Conservation (phyloP, 1,140 invertebrate genomes). For the Magallana gigas region DNA sequence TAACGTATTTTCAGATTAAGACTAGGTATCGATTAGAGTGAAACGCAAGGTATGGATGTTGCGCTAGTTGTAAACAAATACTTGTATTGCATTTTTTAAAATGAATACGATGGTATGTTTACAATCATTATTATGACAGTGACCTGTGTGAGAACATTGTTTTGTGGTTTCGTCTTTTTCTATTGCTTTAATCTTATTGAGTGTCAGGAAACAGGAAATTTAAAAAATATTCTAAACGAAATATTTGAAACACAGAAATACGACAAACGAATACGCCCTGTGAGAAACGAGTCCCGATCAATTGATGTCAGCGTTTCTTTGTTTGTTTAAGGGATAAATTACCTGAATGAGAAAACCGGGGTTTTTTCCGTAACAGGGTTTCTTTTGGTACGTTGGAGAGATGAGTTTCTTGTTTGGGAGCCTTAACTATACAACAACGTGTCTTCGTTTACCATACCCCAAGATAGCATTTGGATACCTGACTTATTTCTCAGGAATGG, state of each 20-base stretch:
- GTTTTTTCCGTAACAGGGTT: constrained; percentile 4
- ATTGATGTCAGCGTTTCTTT: not conserved
- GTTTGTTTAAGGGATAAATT: not conserved
- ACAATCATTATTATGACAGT: too few relatives aligned
- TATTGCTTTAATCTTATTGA: not conserved
- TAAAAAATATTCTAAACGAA: not conserved
- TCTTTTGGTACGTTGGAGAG: not conserved
- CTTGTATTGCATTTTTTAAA: too few relatives aligned
- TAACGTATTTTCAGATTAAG: not conserved
- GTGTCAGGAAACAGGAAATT: not conserved
- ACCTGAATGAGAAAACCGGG: not conserved
- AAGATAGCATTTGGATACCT: not conserved
- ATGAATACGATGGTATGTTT: too few relatives aligned
- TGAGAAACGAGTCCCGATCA: not conserved
- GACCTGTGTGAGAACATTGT: too few relatives aligned
- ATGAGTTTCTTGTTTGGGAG: not conserved
- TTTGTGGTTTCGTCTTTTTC: not conserved
- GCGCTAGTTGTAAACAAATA: too few relatives aligned
- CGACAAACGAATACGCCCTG: not conserved
- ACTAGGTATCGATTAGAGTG: too few relatives aligned
- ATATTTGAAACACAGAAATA: constrained; percentile 1
- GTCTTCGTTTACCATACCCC: not conserved
- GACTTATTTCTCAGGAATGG: not conserved
- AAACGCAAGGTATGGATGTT: too few relatives aligned
- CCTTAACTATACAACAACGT: not conserved